Evolutionary conservation across 2,797 vertebrate genomes (phyloP), one percentile per base, ranked within the genome.

Genomic region (Octomys mimax): DNA sequence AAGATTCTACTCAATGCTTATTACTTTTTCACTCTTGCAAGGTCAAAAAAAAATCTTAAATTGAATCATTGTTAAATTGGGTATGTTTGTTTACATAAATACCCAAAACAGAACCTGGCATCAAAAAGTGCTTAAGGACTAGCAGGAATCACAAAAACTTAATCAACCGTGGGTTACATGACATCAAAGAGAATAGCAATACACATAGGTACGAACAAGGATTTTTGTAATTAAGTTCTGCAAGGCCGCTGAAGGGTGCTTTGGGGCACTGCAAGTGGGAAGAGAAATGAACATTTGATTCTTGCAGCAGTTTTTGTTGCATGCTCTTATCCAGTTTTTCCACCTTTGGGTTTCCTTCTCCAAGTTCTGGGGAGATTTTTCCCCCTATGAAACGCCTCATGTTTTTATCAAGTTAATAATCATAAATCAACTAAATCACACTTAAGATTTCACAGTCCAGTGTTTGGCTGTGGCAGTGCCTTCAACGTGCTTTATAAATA

Each of bases 401-500:
- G 88, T 57, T 18, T 92, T 61, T 77, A 64, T 87, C 71, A 70
- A 61, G 16, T 59, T 81, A 79, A 31, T 92, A 70, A 89, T 87
- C 39, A 36, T 71, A 84, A 68, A 39, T 97, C 91, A 78, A 81
- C 86, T 80, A 66, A 94, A 95, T 96, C 16, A 87, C 22, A 24
- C 2, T 87, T 81, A 61, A 77, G 71, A n/a, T 90, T 97, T 86
- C 57, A 26, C 36, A 82, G 66, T 64, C 26, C 8, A 26, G 14
- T 0, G 0, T 11, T 87, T 88, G 61, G 24, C 42, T 79, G 3
- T 83, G 12, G 80, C 22, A 80, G 39, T 11, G 22, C 52, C 33
- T 88, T 64, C 70, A 49, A 61, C 3, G 71, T 39, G 22, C 39
- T 94, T 93, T 86, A 68, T 64, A 87, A 91, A n/a, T 80, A 42